A percentile compares a stretch with the other conserved stretches of the same genome.
phyloP scores from a whole-genome alignment of 2,113 vertebrate genomes.

The Lonchura striata region DNA sequence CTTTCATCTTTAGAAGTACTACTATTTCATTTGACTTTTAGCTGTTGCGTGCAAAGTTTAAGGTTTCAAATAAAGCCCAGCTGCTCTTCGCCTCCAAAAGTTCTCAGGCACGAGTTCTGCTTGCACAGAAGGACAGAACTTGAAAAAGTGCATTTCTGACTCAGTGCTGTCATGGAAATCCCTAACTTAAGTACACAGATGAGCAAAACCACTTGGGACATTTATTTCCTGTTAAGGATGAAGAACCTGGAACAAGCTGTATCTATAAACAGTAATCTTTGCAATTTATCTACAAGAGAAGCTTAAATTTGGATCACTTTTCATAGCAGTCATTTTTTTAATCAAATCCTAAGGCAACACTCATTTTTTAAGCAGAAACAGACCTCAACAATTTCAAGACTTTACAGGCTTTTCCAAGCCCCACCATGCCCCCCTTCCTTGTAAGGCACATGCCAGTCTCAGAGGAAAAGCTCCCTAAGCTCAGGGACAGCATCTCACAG shows the following conservation, averaged over 20 bases:
- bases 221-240: background rate
- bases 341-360: background rate
- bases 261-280: background rate
- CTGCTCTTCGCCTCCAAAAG: background rate
- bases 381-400: background rate
- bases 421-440: background rate
- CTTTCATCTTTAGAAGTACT: background rate
- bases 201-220: background rate
- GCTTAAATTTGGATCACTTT: background rate
- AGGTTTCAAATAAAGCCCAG: background rate
- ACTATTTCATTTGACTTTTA: background rate
- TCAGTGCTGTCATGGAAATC: background rate
- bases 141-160: background rate
- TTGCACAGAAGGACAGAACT: background rate
- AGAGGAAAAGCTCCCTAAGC: background rate
- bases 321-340: background rate
- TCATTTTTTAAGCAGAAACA: background rate
- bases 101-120: background rate
- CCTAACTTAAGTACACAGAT: background rate
- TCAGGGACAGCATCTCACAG: background rate
- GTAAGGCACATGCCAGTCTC: background rate
- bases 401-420: background rate
- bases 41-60: background rate
- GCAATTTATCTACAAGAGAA: background rate
- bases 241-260: background rate